phyloP scores from a whole-genome alignment of 2,113 vertebrate species.

The Elaphurus davidianus region DNA sequence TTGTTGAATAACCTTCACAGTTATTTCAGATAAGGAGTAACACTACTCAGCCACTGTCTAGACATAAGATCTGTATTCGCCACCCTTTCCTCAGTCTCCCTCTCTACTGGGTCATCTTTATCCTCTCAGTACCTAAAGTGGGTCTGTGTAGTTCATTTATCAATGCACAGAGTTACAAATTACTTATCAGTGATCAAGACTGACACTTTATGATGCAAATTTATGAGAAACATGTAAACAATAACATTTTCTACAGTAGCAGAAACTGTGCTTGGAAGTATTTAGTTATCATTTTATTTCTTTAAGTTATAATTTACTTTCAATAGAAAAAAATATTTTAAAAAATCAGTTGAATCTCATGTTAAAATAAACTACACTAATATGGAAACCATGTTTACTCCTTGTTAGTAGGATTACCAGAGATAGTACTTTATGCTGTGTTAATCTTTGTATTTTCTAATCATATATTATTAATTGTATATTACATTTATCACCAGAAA shows the following conservation, averaged over 20 bases:
- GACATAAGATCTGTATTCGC: no score
- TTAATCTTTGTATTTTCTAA: neutral
- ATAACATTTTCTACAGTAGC: accelerated
- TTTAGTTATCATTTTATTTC: neutral
- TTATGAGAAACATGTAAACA: neutral
- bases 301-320: neutral
- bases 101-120: neutral
- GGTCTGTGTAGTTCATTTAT: no score
- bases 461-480: neutral
- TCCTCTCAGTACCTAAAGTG: neutral
- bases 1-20: neutral
- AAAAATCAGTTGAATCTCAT: neutral
- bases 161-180: neutral
- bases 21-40: neutral
- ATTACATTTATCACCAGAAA: neutral
- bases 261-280: neutral
- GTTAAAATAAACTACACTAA: neutral
- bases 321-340: neutral
- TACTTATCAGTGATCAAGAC: neutral
- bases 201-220: neutral
- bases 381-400: neutral
- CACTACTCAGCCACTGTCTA: neutral
- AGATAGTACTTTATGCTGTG: neutral
- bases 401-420: neutral
- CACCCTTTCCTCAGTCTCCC: no score